Evolutionary conservation across 2,888 invertebrate species (phyloP).

Genomic region (Ectobius pallidus): DNA sequence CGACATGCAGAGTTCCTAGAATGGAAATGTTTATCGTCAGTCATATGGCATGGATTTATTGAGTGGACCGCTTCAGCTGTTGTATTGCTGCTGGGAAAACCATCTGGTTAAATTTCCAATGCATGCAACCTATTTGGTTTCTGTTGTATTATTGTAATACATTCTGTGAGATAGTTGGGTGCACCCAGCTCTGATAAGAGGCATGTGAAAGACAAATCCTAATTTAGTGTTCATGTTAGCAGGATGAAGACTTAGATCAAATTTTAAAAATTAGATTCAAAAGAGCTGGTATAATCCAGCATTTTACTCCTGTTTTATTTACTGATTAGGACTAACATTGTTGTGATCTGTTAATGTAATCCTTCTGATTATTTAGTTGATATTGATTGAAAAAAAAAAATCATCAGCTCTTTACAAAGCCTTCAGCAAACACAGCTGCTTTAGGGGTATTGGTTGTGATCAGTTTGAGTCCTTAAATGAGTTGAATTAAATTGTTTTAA

Average conservation of each 20-base stretch:
- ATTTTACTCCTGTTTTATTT: not conserved
- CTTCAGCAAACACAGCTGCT: not conserved
- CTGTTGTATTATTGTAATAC: constrained; percentile 5
- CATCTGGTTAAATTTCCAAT: constrained; percentile 1
- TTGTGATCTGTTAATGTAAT: constrained; percentile 7
- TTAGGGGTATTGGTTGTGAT: not conserved
- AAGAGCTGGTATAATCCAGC: constrained; percentile 2
- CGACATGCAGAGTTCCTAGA: constrained; percentile 5
- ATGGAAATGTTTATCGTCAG: not conserved
- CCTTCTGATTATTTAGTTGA: not conserved
- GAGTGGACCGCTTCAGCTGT: constrained; percentile 6
- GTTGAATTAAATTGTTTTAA: too few species aligned
- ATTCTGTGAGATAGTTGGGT: not conserved
- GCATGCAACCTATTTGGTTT: constrained; percentile 13
- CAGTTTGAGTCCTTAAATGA: too few species aligned
- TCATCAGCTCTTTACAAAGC: not conserved
- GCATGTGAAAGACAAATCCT: not conserved
- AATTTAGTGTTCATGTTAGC: constrained; percentile 23
- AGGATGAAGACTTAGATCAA: constrained; percentile 4
- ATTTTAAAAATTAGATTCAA: constrained; percentile 1
- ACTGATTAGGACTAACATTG: constrained; percentile 9
- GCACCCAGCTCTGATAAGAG: constrained; percentile 1
- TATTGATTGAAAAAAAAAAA: not conserved
- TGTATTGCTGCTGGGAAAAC: constrained; percentile 3
- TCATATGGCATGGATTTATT: not conserved